Percentiles rank a stretch among this genome's conserved stretches.
These are phyloP conservation scores for Phalangium opilio DNA, from an alignment of 2,888 invertebrate genomes.

Conservation along the genomic window DNA sequence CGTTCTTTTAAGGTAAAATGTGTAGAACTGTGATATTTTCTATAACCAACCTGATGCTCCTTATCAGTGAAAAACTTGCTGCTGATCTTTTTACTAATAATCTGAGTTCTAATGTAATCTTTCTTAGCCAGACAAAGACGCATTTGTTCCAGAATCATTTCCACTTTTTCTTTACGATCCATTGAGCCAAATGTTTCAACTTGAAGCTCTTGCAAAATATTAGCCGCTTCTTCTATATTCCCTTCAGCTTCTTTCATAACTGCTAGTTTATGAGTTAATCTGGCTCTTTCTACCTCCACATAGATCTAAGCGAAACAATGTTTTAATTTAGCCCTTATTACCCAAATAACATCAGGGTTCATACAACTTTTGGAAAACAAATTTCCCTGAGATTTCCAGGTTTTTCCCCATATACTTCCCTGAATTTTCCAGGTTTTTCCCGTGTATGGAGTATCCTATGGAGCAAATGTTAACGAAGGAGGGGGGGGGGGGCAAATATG, in stretches of 20 bases:
- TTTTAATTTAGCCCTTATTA: no score
- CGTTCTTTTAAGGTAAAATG: no score
- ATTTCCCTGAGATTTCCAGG: no score
- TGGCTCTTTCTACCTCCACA: constrained; percentile 97
- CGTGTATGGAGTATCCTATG: no score
- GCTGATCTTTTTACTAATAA: constrained; percentile 96
- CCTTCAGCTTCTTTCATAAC: constrained; percentile 40
- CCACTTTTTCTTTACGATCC: constrained; percentile 92
- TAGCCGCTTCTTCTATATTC: constrained; percentile 66
- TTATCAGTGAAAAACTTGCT: constrained; percentile 90
- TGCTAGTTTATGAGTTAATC: constrained; percentile 61
- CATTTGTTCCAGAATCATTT: constrained; percentile 96
- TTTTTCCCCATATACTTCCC: no score
- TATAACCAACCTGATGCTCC: constrained; percentile 42
- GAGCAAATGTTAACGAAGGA: no score
- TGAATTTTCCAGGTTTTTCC: no score
- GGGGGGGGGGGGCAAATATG: no score
- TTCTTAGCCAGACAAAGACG: constrained; percentile 84
- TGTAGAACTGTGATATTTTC: no score
- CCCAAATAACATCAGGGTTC: no score
- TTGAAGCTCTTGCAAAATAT: constrained; percentile 77
- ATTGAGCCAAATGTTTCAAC: constrained; percentile 97
- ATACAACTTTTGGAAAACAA: no score
- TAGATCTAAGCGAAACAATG: constrained; percentile 51
- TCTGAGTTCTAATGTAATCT: constrained; percentile 92